These are phyloP conservation scores for Mycetomoellerius zeteki DNA, from an alignment of 1,140 invertebrate genomes.

Conservation along the genomic window DNA sequence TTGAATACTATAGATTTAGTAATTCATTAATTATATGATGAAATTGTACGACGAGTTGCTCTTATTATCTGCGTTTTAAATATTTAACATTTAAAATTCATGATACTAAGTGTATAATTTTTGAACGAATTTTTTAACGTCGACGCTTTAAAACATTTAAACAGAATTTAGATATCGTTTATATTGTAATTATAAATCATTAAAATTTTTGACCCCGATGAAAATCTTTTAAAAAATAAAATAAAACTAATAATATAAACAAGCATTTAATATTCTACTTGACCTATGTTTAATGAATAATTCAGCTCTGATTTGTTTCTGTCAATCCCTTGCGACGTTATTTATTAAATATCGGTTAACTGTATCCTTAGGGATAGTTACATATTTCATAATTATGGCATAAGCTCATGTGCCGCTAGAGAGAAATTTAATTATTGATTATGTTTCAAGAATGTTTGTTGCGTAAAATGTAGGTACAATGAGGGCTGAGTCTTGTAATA, in stretches of 20 bases:
- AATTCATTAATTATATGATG: not conserved
- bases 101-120: not conserved
- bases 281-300: conserved; percentile 30
- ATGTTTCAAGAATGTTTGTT: conserved; percentile 3
- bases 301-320: conserved; percentile 31
- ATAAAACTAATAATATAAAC: not conserved
- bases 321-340: conserved; percentile 32
- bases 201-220: not conserved
- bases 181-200: not conserved
- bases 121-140: not conserved
- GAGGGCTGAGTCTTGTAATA: too few species aligned
- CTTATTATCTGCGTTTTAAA: not conserved
- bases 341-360: conserved; percentile 45
- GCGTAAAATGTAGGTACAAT: not conserved
- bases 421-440: conserved; percentile 50
- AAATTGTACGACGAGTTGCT: not conserved
- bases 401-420: conserved; percentile 5
- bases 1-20: conserved; percentile 4
- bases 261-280: not conserved
- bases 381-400: conserved; percentile 46
- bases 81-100: not conserved
- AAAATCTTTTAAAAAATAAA: not conserved
- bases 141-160: not conserved
- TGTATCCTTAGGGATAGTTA: conserved; percentile 49
- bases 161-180: not conserved